These are phyloP conservation scores for Drosophila kuntzei DNA, from an alignment of 2,888 invertebrate genomes.

Conservation along the genomic window DNA sequence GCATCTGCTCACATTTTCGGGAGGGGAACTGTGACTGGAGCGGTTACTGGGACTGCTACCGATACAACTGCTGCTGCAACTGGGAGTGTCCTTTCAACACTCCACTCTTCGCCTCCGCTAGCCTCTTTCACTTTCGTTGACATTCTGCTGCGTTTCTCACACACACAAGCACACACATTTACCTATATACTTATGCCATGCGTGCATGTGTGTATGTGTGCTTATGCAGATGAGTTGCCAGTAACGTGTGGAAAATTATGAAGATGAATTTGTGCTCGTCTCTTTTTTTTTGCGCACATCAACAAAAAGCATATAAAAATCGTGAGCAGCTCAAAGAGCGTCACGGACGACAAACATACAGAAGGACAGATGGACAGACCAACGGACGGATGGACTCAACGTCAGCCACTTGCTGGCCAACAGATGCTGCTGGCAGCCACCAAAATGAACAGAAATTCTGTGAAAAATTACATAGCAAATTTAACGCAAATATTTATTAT, in stretches of 20 bases:
- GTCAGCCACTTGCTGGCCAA: constrained; percentile 22
- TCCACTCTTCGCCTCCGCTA: constrained; percentile 53
- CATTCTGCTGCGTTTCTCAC: constrained; percentile 56
- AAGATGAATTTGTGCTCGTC: constrained; percentile 72
- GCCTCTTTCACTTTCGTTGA: constrained; percentile 73
- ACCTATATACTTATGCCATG: constrained; percentile 17
- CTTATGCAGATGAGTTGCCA: constrained; percentile 72
- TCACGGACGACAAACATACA: constrained; percentile 28
- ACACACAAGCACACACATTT: constrained; percentile 14
- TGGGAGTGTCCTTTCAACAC: constrained; percentile 37
- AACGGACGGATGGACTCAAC: constrained; percentile 6
- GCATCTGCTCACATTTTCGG: constrained; percentile 5
- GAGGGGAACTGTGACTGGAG: neutral
- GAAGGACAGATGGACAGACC: no score
- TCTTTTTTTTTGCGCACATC: constrained; percentile 39
- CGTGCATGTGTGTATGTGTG: constrained; percentile 32
- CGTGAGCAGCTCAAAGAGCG: constrained; percentile 51
- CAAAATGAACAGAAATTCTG: constrained; percentile 46
- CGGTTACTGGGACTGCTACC: constrained; percentile 17
- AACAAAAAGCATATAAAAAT: constrained; percentile 19
- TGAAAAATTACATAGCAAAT: constrained; percentile 56
- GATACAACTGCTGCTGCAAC: constrained; percentile 10
- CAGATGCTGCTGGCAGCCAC: constrained; percentile 31
- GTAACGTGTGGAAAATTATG: constrained; percentile 77
- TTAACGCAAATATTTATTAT: constrained; percentile 13